Evolutionary conservation across 2,113 vertebrate genomes (phyloP), one percentile per base, ranked within the genome.

Genomic region (Ciconia maguari): DNA sequence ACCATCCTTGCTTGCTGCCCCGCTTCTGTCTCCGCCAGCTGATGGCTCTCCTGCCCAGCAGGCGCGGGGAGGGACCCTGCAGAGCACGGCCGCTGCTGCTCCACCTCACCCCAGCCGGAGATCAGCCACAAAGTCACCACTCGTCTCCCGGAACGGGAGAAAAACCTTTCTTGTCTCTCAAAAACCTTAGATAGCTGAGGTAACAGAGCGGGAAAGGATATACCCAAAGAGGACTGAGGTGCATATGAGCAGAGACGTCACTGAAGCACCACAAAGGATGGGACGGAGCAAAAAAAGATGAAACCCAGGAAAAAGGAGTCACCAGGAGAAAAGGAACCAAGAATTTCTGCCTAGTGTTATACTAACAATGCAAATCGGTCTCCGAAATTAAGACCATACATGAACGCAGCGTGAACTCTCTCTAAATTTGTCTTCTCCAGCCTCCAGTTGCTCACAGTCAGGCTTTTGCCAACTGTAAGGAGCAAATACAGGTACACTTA

Each of bases 41-140:
- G 25, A 52, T 27, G 65, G 30, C 13, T 77, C 60, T 61, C 34
- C 29, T 49, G 51, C 20, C 34, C 49, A 24, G 61, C 2, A 1
- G 1, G 4, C 1, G 0, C n/a, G 13, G 36, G n/a, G 57, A 72
- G 21, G 4, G 13, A 72, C 8, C 27, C 18, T 2, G 2, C 8
- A 27, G 20, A 76, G 72, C 41, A 36, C 0, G 0, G 36, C 18
- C 32, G 12, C n/a, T 57, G 6, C 76, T 60, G 41, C 16, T 89
- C 27, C 36, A 82, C 27, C 44, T 69, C 49, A 32, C 10, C 22
- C 19, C n/a, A 26, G 13, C 14, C 4, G 0, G 14, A 62, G 6
- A 32, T 34, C 83, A 82, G 32, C 60, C 49, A 54, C 16, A 55
- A 9, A 41, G 26, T 16, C 36, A 89, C 13, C 30, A 24, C 13